Evolutionary conservation across 2,888 invertebrate species (phyloP).

Genomic region (Zeuzera pyrina): DNA sequence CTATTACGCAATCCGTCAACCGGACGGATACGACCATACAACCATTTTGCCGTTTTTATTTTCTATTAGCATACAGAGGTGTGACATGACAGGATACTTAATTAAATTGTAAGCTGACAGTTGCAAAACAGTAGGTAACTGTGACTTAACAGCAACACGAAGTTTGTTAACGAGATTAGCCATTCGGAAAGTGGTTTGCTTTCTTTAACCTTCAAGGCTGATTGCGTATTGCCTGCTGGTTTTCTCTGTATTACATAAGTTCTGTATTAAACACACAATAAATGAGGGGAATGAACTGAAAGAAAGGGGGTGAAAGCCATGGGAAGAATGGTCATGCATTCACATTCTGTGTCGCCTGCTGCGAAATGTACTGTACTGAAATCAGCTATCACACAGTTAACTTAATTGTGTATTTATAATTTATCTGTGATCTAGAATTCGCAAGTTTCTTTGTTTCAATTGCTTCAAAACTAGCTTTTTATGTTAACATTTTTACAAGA

Average conservation of each 20-base stretch:
- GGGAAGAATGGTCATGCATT: slow-evolving; percentile 13
- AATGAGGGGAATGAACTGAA: too few species aligned
- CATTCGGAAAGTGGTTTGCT: slow-evolving; percentile 32
- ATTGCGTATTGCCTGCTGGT: too few species aligned
- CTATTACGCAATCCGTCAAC: slow-evolving; percentile 35
- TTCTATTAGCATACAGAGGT: slow-evolving; percentile 29
- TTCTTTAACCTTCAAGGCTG: slow-evolving; percentile 16
- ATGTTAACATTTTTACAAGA: slow-evolving; percentile 6
- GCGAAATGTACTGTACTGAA: slow-evolving; percentile 3
- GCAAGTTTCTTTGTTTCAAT: slow-evolving; percentile 9
- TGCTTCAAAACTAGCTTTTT: slow-evolving; percentile 7
- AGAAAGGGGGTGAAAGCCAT: slow-evolving; percentile 17
- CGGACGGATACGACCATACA: slow-evolving; percentile 21
- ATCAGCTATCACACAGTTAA: not conserved
- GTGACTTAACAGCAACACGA: slow-evolving; percentile 26
- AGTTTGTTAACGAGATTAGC: slow-evolving; percentile 43
- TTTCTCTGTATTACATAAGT: too few species aligned
- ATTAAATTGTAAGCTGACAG: slow-evolving; percentile 42
- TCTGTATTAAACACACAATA: too few species aligned
- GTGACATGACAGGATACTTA: slow-evolving; percentile 36
- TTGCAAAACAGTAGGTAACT: slow-evolving; percentile 44
- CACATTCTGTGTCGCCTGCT: slow-evolving; percentile 5
- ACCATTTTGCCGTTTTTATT: slow-evolving; percentile 30
- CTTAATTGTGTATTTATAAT: not conserved
- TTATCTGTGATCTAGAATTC: slow-evolving; percentile 9